Base-by-base conservation (phyloP, 2,113 vertebrate species). In the Neomonachus schauinslandi region DNA sequence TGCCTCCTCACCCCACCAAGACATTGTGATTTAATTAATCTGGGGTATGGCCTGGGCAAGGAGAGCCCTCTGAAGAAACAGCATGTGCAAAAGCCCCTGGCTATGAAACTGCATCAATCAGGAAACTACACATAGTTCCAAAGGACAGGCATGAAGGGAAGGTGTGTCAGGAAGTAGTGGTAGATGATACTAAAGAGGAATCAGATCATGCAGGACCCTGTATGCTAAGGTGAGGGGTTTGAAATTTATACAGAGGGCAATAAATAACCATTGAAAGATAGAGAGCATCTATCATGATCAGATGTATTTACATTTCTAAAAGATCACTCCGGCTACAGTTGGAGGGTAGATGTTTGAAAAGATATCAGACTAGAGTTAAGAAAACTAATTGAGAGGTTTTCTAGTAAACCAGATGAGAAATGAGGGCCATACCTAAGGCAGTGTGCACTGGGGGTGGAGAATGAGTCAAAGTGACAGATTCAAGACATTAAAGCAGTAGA, bases 381-480 rank as follows among this genome's bases (percentile, higher is more conserved):
- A 53, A 87, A 65, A 57, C 55, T 69, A 85, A 4, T 61, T 85
- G 12, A 85, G 51, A 90, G 6, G n/a, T 80, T 16, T 79, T 94
- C 79, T 46, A 31, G 81, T 72, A 81, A 94, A 80, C 21, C 72
- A 86, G 55, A 12, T 91, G 46, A 92, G 19, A 96, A 91, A 88
- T 57, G 31, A 87, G 24, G 19, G 11, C 53, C 13, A 42, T 31
- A 94, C 18, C 39, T 91, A 87, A 91, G 19, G 12, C 55, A 71
- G 33, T 65, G 33, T 65, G 33, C 36, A 46, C 28, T 53, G 13
- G 14, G 24, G 31, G 82, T 55, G 15, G 10, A 95, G n/a, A 67
- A 22, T 61, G 16, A 71, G 33, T 84, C 19, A 63, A 84, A 57
- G 12, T 13, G 22, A 63, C 8, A 87, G 42, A 77, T 49, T 87